Conservation (phyloP, 1,140 invertebrate species). For the Acromyrmex charruanus region DNA sequence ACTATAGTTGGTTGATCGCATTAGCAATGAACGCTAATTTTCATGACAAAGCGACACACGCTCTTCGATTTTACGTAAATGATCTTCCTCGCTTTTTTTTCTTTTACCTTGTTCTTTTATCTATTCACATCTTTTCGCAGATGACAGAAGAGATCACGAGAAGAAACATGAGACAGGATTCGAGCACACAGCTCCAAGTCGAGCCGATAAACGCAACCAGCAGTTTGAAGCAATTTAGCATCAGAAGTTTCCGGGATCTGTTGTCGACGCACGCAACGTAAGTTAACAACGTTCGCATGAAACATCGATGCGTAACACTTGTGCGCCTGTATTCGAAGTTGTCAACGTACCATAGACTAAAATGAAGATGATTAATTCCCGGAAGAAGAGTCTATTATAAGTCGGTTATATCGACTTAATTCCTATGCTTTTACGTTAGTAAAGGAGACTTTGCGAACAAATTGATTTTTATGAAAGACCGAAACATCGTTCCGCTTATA, state of each 20-base stretch:
- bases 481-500: background rate
- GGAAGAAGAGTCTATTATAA: background rate
- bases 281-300: constrained; percentile 13
- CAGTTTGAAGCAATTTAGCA: constrained; percentile 1
- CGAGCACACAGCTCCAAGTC: constrained; percentile 18
- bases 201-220: background rate
- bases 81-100: background rate
- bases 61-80: background rate
- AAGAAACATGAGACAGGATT: background rate
- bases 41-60: constrained; percentile 30
- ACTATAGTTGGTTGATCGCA: background rate
- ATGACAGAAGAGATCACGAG: constrained; percentile 22
- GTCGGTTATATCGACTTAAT: background rate
- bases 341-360: background rate
- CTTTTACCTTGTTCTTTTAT: background rate
- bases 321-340: background rate
- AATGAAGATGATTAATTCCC: constrained; percentile 19
- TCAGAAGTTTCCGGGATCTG: background rate
- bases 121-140: background rate
- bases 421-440: background rate
- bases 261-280: constrained; percentile 9
- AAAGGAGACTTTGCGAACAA: background rate
- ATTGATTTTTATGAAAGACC: constrained; percentile 14
- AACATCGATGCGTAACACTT: constrained; percentile 22
- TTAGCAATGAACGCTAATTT: background rate